Conservation (phyloP, 2,797 vertebrate genomes). For the Sebastes steindachneri region DNA sequence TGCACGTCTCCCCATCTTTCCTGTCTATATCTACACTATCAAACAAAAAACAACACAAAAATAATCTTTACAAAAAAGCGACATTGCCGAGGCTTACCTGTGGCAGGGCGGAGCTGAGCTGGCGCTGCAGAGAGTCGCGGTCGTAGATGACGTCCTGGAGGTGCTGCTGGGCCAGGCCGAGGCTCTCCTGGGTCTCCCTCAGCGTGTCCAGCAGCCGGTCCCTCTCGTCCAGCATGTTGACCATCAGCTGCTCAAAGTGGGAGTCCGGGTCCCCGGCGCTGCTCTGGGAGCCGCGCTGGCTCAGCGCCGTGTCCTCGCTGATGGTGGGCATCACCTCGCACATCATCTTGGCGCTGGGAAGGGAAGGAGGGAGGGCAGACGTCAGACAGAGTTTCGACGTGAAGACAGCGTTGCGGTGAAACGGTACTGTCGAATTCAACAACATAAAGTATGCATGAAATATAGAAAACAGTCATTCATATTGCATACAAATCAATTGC, state of each 20-base stretch:
- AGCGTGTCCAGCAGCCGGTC: constrained; percentile 97
- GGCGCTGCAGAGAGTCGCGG: constrained; percentile 95
- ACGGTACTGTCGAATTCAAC: neutral
- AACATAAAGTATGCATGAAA: neutral
- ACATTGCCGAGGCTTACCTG: constrained; percentile 83
- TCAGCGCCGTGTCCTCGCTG: constrained; percentile 98
- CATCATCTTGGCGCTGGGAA: constrained; percentile 90
- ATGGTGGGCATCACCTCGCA: constrained; percentile 99
- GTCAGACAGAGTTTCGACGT: neutral
- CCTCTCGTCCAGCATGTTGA: constrained; percentile 98
- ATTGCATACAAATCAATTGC: neutral
- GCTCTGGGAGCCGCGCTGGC: constrained; percentile 96
- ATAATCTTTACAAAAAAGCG: neutral
- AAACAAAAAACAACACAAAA: neutral
- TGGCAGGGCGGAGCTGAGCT: constrained; percentile 97
- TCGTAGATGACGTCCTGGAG: constrained; percentile 98
- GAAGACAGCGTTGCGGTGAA: neutral
- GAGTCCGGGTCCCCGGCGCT: constrained; percentile 96
- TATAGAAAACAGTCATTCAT: neutral
- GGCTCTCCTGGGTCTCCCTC: constrained; percentile 96
- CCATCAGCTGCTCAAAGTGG: constrained; percentile 99
- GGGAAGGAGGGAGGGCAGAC: neutral
- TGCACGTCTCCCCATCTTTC: neutral
- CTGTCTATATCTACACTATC: neutral
- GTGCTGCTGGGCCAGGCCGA: constrained; percentile 93